Percentiles rank a stretch among this genome's conserved stretches.
These are phyloP conservation scores for Montipora capitata DNA, from an alignment of 92 coral and sea anemone genomes.

Conservation along the genomic window DNA sequence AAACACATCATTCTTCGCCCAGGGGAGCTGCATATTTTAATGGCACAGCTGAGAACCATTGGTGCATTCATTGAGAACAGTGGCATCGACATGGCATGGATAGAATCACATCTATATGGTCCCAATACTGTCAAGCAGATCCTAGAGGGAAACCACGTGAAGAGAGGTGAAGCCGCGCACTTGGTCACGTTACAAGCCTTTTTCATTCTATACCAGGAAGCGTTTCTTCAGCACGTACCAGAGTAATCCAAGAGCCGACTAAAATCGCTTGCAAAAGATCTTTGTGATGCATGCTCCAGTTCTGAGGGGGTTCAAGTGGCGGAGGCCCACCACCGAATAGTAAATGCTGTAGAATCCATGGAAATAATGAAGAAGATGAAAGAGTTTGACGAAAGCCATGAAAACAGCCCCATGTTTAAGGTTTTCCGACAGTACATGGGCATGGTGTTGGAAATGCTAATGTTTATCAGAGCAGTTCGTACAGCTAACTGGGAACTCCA, in stretches of 20 bases:
- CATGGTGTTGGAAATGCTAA: slow-evolving; percentile 38
- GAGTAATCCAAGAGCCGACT: slow-evolving; percentile 10
- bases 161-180: slow-evolving; percentile 57
- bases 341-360: slow-evolving; percentile 21
- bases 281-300: slow-evolving; percentile 28
- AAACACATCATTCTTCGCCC: slow-evolving; percentile 62
- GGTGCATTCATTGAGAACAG: slow-evolving; percentile 68
- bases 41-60: slow-evolving; percentile 49
- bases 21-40: slow-evolving; percentile 46
- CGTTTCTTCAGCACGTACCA: slow-evolving; percentile 15
- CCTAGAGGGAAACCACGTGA: background rate
- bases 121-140: slow-evolving; percentile 22
- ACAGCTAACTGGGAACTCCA: too few species aligned
- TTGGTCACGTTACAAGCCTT: slow-evolving; percentile 14
- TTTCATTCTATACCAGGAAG: slow-evolving; percentile 35
- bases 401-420: slow-evolving; percentile 22
- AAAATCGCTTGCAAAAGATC: background rate
- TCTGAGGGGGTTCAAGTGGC: slow-evolving; percentile 1
- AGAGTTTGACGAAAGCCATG: slow-evolving; percentile 18
- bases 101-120: slow-evolving; percentile 62
- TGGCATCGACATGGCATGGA: slow-evolving; percentile 50
- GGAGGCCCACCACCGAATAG: background rate
- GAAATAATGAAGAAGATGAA: slow-evolving; percentile 16
- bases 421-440: slow-evolving; percentile 23
- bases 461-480: slow-evolving; percentile 8